phyloP scores from a whole-genome alignment of 2,113 vertebrate genomes.

The Eretmochelys imbricata region DNA sequence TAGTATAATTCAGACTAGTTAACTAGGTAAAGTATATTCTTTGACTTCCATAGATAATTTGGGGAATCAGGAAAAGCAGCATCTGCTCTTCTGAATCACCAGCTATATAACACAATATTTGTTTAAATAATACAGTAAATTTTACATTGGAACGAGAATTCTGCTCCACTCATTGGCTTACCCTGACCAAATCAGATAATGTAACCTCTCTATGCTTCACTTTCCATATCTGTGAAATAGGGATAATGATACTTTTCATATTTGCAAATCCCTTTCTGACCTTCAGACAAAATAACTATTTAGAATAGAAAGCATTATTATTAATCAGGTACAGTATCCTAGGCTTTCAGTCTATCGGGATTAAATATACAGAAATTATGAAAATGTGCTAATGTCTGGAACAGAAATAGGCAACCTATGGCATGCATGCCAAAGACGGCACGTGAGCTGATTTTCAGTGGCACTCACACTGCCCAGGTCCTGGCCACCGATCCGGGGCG shows the following conservation, averaged over 20 bases:
- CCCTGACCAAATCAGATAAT: not conserved
- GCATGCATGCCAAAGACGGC: too few relatives aligned
- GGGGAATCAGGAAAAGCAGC: rapidly evolving
- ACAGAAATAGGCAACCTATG: not conserved
- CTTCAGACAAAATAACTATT: not conserved
- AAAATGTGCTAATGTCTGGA: not conserved
- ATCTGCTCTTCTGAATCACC: rapidly evolving
- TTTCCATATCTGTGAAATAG: not conserved
- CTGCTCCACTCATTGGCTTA: not conserved
- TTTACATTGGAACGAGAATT: rapidly evolving
- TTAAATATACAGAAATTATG: not conserved
- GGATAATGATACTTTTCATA: not conserved
- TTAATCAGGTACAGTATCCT: not conserved
- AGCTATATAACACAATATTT: not conserved
- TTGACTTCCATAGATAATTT: rapidly evolving
- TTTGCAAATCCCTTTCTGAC: not conserved
- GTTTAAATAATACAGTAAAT: not conserved
- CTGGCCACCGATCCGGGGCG: too few relatives aligned
- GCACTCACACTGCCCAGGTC: too few relatives aligned
- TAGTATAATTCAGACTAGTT: rapidly evolving
- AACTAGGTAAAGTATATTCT: rapidly evolving
- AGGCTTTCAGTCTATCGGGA: not conserved
- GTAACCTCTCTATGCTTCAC: not conserved
- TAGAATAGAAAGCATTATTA: not conserved
- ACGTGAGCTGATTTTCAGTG: too few relatives aligned